These are phyloP conservation scores for Emys orbicularis DNA, from an alignment of 2,797 vertebrate genomes.

Conservation along the genomic window DNA sequence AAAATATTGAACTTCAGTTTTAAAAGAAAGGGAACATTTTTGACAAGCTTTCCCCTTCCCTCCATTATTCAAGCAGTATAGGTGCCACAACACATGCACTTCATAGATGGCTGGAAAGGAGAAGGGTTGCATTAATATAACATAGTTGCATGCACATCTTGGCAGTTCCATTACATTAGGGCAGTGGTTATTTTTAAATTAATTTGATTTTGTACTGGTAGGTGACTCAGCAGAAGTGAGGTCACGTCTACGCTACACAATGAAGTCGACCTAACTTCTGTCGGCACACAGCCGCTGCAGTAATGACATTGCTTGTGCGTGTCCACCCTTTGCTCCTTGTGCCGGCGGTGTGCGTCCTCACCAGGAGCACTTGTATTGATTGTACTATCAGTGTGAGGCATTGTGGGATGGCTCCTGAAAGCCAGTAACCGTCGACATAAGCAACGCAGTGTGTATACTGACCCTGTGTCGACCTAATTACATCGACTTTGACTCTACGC, in stretches of 20 bases:
- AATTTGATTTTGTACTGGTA: rapidly evolving
- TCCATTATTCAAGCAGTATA: background rate
- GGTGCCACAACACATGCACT: background rate
- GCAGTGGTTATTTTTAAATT: background rate
- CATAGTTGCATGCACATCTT: background rate
- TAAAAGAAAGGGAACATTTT: background rate
- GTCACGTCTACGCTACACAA: background rate
- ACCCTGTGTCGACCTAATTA: background rate
- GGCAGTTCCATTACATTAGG: background rate
- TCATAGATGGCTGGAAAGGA: background rate
- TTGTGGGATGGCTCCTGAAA: background rate
- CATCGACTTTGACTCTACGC: background rate
- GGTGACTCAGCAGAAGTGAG: background rate
- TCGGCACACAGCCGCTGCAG: background rate
- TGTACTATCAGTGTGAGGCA: background rate
- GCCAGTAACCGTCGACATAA: background rate
- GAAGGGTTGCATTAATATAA: rapidly evolving
- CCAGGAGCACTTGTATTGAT: background rate
- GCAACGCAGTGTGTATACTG: background rate
- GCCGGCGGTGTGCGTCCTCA: background rate
- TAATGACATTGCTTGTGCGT: background rate
- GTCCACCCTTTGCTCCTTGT: background rate
- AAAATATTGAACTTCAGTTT: background rate
- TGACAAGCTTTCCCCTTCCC: background rate
- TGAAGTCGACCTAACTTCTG: background rate